These are phyloP conservation scores for Linnaemya tessellans DNA, from an alignment of 2,888 invertebrate genomes.

Conservation along the genomic window DNA sequence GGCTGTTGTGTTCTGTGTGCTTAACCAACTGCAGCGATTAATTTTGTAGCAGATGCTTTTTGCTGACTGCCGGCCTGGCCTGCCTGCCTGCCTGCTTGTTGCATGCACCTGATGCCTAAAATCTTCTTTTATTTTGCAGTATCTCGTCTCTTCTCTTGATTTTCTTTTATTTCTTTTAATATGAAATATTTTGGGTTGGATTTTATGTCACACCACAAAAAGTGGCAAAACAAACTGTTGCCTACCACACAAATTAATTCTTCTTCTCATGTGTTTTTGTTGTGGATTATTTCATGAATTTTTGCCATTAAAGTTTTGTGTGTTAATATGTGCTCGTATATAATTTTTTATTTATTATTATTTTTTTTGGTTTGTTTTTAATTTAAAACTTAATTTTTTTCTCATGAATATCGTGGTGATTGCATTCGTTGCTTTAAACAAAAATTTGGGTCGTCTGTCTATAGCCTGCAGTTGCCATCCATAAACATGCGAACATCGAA, in stretches of 20 bases:
- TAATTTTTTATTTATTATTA: neutral
- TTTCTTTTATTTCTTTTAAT: conserved; percentile 3
- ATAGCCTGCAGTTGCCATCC: conserved; percentile 47
- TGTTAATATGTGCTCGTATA: neutral
- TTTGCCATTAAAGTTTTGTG: conserved; percentile 53
- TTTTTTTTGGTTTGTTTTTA: conserved; percentile 37
- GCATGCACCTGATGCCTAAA: conserved; percentile 63
- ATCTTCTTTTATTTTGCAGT: conserved; percentile 25
- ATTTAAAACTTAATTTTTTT: conserved; percentile 53
- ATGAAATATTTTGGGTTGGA: conserved; percentile 29
- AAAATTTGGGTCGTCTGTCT: conserved; percentile 68
- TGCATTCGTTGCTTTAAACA: conserved; percentile 40
- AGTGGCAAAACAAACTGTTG: conserved; percentile 31
- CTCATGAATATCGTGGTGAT: conserved; percentile 50
- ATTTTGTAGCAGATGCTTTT: conserved; percentile 54
- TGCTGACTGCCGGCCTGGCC: conserved; percentile 17
- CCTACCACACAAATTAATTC: conserved; percentile 35
- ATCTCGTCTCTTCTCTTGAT: neutral
- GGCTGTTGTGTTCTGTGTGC: conserved; percentile 7
- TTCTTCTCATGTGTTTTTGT: conserved; percentile 34
- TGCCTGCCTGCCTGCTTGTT: no score
- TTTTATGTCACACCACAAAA: conserved; percentile 61
- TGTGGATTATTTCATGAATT: conserved; percentile 54
- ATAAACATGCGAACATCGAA: conserved; percentile 21
- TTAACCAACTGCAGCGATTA: conserved; percentile 28